These are phyloP conservation scores for Cyaniris semiargus DNA, from an alignment of 2,888 invertebrate species.

Conservation along the genomic window DNA sequence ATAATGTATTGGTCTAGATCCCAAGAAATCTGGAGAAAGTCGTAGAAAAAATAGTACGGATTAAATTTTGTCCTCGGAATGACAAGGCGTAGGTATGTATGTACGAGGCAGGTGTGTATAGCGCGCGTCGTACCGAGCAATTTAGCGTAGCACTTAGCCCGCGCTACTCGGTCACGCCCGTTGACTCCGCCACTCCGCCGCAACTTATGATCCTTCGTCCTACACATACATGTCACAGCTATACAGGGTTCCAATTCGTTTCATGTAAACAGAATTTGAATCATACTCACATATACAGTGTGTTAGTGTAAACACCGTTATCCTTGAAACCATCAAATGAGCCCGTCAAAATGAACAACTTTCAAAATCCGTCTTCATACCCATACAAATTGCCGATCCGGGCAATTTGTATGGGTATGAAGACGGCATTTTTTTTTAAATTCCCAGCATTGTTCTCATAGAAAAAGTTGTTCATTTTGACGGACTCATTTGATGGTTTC, in stretches of 20 bases:
- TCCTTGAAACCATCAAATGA: too few species aligned
- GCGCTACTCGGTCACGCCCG: conserved; percentile 58
- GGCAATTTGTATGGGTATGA: too few species aligned
- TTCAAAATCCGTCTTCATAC: too few species aligned
- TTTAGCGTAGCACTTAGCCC: conserved; percentile 63
- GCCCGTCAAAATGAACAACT: too few species aligned
- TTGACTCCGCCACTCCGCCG: conserved; percentile 46
- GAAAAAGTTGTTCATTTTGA: too few species aligned
- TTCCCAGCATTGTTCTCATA: too few species aligned
- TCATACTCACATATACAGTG: too few species aligned
- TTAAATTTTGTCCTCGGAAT: background rate
- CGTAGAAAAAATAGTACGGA: background rate
- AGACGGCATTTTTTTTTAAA: too few species aligned
- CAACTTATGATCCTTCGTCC: conserved; percentile 32
- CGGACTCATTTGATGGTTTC: too few species aligned
- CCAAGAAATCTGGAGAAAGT: background rate
- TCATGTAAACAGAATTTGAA: background rate
- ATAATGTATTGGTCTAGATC: background rate
- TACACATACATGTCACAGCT: conserved; percentile 2
- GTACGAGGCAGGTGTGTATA: conserved; percentile 43
- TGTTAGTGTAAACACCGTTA: too few species aligned
- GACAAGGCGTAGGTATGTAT: background rate
- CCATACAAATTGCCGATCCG: too few species aligned
- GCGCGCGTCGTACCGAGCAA: conserved; percentile 53
- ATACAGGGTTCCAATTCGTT: background rate